These are phyloP conservation scores for Lochmaea capreae DNA, from an alignment of 2,888 invertebrate genomes.

Conservation along the genomic window DNA sequence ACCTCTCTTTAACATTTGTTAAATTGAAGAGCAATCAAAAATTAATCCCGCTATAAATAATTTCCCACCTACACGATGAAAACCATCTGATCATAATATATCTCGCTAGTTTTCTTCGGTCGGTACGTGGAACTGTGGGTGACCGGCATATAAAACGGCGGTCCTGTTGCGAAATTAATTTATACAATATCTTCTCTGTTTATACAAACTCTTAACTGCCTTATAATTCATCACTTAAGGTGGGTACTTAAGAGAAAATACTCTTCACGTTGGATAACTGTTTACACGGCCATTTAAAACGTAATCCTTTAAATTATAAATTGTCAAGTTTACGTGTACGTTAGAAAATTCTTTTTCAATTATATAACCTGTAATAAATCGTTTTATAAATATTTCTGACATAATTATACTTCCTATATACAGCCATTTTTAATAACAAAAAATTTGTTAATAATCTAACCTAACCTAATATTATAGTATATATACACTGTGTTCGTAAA, in stretches of 20 bases:
- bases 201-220: conserved; percentile 22
- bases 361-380: not conserved
- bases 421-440: not conserved
- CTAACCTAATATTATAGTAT: no score
- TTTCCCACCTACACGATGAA: conserved; percentile 43
- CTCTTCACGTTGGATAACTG: not conserved
- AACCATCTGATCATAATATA: conserved; percentile 37
- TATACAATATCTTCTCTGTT: conserved; percentile 32
- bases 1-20: not conserved
- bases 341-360: not conserved
- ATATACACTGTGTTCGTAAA: no score
- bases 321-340: not conserved
- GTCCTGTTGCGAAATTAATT: conserved; percentile 35
- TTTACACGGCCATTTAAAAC: not conserved
- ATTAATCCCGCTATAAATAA: conserved; percentile 42
- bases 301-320: not conserved
- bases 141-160: conserved; percentile 27
- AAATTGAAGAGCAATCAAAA: conserved; percentile 3
- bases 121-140: conserved; percentile 27
- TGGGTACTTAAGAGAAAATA: conserved; percentile 11
- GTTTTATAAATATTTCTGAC: not conserved
- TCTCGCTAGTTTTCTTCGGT: conserved; percentile 29
- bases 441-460: no score
- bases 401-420: no score
- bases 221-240: conserved; percentile 25